Conservation (phyloP, 2,888 invertebrate species). For the Chaitophorus viminalis region DNA sequence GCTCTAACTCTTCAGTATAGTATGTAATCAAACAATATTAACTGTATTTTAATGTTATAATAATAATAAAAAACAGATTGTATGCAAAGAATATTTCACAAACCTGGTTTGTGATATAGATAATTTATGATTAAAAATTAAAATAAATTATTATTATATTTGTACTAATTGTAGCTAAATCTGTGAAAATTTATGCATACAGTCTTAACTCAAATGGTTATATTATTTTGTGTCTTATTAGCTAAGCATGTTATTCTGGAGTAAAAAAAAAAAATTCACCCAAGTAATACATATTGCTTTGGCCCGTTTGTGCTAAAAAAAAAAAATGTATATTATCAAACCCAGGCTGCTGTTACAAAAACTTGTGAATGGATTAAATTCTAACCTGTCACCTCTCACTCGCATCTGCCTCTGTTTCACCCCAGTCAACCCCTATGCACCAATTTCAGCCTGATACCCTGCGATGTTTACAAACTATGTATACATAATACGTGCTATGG, state of each 20-base stretch:
- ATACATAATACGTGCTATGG: constrained; percentile 50
- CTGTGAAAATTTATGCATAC: constrained; percentile 41
- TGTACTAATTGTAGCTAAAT: constrained; percentile 16
- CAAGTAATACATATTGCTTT: constrained; percentile 42
- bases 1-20: constrained; percentile 42
- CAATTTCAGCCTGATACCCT: constrained; percentile 55
- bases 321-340: constrained; percentile 49
- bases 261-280: constrained; percentile 14
- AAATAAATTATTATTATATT: constrained; percentile 21
- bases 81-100: constrained; percentile 31
- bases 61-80: constrained; percentile 15
- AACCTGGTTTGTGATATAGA: constrained; percentile 12
- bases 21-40: constrained; percentile 20
- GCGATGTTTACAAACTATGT: constrained; percentile 56
- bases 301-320: constrained; percentile 43
- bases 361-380: constrained; percentile 59
- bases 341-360: constrained; percentile 38
- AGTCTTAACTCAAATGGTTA: constrained; percentile 37
- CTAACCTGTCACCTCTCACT: constrained; percentile 60
- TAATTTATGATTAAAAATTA: constrained; percentile 16
- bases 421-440: constrained; percentile 46
- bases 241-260: constrained; percentile 52
- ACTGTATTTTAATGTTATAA: constrained; percentile 18
- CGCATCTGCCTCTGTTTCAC: constrained; percentile 53
- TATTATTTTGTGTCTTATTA: constrained; percentile 47